Conservation (phyloP, 1,140 invertebrate genomes). For the Drosophila gunungcola region DNA sequence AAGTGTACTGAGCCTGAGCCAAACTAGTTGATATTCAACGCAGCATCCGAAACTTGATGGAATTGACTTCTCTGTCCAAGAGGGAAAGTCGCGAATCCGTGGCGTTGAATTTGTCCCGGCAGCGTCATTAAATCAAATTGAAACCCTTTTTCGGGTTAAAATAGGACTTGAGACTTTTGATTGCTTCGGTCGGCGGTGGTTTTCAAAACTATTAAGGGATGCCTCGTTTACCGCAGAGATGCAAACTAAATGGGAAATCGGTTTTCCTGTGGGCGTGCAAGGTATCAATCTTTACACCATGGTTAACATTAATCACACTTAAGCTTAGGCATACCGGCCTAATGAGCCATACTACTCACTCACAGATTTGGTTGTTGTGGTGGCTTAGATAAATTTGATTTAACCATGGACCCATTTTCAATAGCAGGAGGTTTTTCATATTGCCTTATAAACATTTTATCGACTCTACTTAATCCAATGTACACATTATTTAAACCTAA, state of each 20-base stretch:
- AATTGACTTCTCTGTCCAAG: constrained; percentile 75
- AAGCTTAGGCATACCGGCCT: constrained; percentile 43
- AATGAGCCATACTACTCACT: constrained; percentile 56
- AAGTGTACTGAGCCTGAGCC: constrained; percentile 22
- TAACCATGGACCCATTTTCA: background rate
- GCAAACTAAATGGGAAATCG: constrained; percentile 41
- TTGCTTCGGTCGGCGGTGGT: constrained; percentile 53
- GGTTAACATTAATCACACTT: constrained; percentile 76
- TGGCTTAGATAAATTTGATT: constrained; percentile 8
- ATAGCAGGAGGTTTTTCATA: background rate
- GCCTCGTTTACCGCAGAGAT: constrained; percentile 1
- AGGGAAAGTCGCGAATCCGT: constrained; percentile 39
- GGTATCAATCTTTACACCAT: constrained; percentile 59
- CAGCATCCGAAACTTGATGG: constrained; percentile 79
- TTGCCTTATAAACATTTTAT: background rate
- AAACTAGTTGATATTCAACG: constrained; percentile 81
- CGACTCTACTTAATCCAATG: too few species aligned
- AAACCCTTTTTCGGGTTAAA: constrained; percentile 70
- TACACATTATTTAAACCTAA: too few species aligned
- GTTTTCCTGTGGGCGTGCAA: constrained; percentile 50
- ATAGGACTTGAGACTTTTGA: constrained; percentile 74
- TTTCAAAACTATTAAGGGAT: constrained; percentile 60
- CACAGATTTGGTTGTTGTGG: constrained; percentile 40
- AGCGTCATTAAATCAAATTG: constrained; percentile 81
- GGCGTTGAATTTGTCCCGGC: constrained; percentile 78